Base-by-base conservation (phyloP, 2,797 vertebrate species). In the Sandelia bainsii region DNA sequence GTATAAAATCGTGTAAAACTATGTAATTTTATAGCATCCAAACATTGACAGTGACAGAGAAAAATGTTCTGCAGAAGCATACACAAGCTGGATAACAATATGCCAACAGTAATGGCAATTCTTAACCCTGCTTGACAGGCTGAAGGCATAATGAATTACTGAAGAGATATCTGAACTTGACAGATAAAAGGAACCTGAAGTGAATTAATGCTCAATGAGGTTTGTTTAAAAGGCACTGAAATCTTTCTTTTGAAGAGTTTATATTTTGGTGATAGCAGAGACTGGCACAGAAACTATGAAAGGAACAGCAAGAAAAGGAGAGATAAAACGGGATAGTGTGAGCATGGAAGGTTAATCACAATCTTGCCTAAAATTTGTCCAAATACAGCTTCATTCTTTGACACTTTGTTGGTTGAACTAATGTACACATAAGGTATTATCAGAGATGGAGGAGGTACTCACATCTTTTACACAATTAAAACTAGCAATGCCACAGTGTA, bases 131-230 rank as follows among this genome's bases (percentile, higher is more conserved):
- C 51, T 22, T 72, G 75, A 86, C 81, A 77, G 71, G 71, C 49
- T 16, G 60, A 68, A 64, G 70, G 67, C 63, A 68, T 77, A 84
- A 84, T 80, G 52, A 82, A 83, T 82, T 68, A 83, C 62, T 32
- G 72, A 72, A 71, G 51, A 27, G 70, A 79, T 78, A 69, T 71
- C 68, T 51, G 65, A 72, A 77, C 29, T 22, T 74, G 75, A 79
- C 69, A 79, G 81, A 86, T 84, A 67, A 82, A 83, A 82, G 73
- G 39, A 73, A 72, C 48, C 54, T 63, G 3, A 3, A 48, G 64
- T 79, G 68, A 83, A 75, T 80, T 81, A 69, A 80, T 70, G 68
- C 34, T 25, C 61, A 17, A 6, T 4, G 0, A 20, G 25, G 8
- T 71, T 73, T 66, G 69, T 22, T 52, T 19, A 14, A 59, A 23